A percentile compares a stretch with the other conserved stretches of the same genome.
These are phyloP conservation scores for Acromyrmex charruanus DNA, from an alignment of 1,140 invertebrate genomes.

Conservation along the genomic window DNA sequence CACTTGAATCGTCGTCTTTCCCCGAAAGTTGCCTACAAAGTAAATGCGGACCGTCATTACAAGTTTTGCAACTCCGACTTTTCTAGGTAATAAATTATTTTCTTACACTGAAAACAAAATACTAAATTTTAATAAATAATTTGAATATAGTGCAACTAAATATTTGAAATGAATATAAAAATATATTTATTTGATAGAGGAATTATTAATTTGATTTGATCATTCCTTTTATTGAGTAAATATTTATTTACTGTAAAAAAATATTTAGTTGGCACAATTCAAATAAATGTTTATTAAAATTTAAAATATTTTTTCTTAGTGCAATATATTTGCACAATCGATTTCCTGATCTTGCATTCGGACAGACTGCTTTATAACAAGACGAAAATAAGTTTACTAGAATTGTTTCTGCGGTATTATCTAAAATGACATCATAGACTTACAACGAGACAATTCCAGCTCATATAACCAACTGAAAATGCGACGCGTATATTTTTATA, in stretches of 20 bases:
- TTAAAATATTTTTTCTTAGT: no score
- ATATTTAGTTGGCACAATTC: no score
- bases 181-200: no score
- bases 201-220: no score
- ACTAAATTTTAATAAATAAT: no score
- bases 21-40: neutral
- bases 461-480: slow-evolving; percentile 8
- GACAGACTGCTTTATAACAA: neutral
- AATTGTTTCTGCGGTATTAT: neutral
- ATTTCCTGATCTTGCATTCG: neutral
- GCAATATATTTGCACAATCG: neutral
- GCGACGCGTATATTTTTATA: slow-evolving; percentile 49
- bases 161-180: no score
- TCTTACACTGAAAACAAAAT: neutral
- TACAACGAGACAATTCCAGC: neutral
- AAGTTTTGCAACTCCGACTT: neutral
- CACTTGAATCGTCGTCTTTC: neutral
- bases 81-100: neutral
- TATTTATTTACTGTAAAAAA: no score
- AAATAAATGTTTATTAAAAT: no score
- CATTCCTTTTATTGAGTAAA: no score
- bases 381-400: neutral
- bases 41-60: neutral
- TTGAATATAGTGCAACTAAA: no score
- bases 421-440: slow-evolving; percentile 4